These are phyloP conservation scores for Osmerus mordax DNA, from an alignment of 2,113 vertebrate genomes.

Conservation along the genomic window DNA sequence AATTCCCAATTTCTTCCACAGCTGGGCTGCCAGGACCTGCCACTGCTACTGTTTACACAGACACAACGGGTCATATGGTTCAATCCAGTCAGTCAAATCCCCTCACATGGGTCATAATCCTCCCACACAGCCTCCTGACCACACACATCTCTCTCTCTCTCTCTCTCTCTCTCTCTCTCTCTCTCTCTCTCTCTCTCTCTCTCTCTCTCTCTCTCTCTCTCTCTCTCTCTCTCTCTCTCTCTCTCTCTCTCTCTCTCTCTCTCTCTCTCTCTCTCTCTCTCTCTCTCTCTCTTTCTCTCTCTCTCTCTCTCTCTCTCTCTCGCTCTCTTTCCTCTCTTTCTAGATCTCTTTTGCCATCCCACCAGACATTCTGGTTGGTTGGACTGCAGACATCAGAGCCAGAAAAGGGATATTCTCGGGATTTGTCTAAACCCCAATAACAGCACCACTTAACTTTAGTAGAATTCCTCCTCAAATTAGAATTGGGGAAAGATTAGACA, in stretches of 20 bases:
- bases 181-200: slow-evolving; percentile 4
- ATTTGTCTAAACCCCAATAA: slow-evolving; percentile 9
- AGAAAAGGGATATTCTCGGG: not conserved
- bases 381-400: not conserved
- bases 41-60: slow-evolving; percentile 49
- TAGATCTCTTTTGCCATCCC: not conserved
- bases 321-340: not conserved
- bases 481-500: too few relatives aligned
- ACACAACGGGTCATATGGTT: slow-evolving; percentile 53
- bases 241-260: slow-evolving; percentile 4
- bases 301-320: not conserved
- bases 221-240: not conserved
- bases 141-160: slow-evolving; percentile 18
- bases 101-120: slow-evolving; percentile 66
- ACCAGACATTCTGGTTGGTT: not conserved
- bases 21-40: not conserved
- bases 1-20: too few relatives aligned
- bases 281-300: slow-evolving; percentile 3
- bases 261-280: not conserved
- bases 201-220: not conserved
- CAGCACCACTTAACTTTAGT: not conserved
- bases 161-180: not conserved
- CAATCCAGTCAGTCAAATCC: slow-evolving; percentile 61
- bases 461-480: not conserved
- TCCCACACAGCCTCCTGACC: slow-evolving; percentile 58